These are phyloP conservation scores for Phthorimaea operculella DNA, from an alignment of 1,140 invertebrate species.

Conservation along the genomic window DNA sequence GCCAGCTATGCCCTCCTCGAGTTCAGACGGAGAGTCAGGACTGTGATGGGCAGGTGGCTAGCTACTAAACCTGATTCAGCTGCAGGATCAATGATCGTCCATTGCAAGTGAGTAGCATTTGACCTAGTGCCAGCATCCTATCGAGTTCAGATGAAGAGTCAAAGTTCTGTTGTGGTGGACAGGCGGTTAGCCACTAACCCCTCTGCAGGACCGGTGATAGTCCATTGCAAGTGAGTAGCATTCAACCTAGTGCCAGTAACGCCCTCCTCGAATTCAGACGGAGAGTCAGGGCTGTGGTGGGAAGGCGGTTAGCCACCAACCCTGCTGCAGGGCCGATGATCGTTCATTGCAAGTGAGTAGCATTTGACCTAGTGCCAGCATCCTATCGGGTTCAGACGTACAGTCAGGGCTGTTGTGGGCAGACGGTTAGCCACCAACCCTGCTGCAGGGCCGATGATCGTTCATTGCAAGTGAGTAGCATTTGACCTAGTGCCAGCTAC, in stretches of 20 bases:
- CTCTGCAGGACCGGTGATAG: conserved; percentile 85
- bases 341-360: conserved; percentile 93
- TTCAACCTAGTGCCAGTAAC: no score
- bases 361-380: no score
- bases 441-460: conserved; percentile 86
- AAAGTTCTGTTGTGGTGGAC: conserved; percentile 85
- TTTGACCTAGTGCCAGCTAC: no score
- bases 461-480: conserved; percentile 94
- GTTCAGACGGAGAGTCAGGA: conserved; percentile 88
- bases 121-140: no score
- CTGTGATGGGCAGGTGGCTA: conserved; percentile 82
- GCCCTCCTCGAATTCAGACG: conserved; percentile 91
- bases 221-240: conserved; percentile 94
- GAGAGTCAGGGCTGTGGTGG: conserved; percentile 86
- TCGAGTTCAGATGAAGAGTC: conserved; percentile 91
- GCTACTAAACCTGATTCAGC: conserved; percentile 75
- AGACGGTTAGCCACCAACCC: conserved; percentile 78
- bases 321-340: conserved; percentile 86
- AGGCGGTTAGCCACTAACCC: conserved; percentile 78
- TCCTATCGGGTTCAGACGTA: conserved; percentile 90
- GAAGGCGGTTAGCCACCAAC: conserved; percentile 77
- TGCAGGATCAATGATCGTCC: conserved; percentile 90
- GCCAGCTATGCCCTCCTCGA: no score
- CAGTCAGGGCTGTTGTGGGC: conserved; percentile 87
- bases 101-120: conserved; percentile 94